Evolutionary conservation across 1,140 invertebrate species (phyloP).

Genomic region (Micrasema longulum): DNA sequence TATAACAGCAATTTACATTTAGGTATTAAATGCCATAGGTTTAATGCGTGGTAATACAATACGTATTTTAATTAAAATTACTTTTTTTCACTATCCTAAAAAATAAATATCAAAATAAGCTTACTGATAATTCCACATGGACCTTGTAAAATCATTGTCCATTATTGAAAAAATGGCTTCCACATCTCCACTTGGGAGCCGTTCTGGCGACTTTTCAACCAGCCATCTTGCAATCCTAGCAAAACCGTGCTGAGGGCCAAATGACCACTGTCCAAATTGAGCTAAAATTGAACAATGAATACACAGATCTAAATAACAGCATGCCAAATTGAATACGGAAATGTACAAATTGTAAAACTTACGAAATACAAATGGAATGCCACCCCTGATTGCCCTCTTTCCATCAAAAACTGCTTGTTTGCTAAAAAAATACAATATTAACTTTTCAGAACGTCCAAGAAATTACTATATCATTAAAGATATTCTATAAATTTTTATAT

Average conservation of each 20-base stretch:
- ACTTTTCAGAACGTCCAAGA: no score
- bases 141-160: constrained; percentile 92
- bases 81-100: background rate
- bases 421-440: constrained; percentile 77
- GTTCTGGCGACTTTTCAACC: constrained; percentile 87
- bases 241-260: constrained; percentile 95
- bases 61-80: no score
- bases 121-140: constrained; percentile 94
- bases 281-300: constrained; percentile 70
- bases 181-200: constrained; percentile 88
- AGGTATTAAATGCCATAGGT: no score
- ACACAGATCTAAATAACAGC: background rate
- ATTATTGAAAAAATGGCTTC: constrained; percentile 91
- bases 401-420: constrained; percentile 95
- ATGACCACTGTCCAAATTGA: constrained; percentile 93
- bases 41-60: no score
- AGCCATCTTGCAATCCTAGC: constrained; percentile 91
- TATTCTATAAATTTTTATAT: no score
- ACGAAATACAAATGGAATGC: constrained; percentile 97
- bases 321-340: background rate
- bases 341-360: constrained; percentile 70
- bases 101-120: constrained; percentile 50
- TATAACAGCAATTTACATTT: no score
- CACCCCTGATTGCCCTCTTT: constrained; percentile 93
- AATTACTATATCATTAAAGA: no score